Evolutionary conservation across 2,797 vertebrate species (phyloP), one percentile per base, ranked within the genome.

Genomic region (Manis javanica): DNA sequence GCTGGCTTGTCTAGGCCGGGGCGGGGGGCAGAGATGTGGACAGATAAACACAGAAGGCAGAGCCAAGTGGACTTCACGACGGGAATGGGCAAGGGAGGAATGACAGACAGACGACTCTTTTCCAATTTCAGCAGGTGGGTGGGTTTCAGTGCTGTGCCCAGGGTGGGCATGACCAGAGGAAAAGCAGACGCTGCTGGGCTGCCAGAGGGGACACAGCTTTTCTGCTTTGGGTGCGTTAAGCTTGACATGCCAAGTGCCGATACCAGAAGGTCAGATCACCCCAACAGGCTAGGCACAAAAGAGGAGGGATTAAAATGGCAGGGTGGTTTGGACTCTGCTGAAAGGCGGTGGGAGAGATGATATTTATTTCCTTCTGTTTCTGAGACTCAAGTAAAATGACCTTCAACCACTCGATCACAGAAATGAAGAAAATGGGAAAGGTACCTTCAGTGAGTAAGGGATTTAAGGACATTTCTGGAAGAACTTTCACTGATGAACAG

Each of bases 371-470:
- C 12, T 66, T 39, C 7, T 66, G 63, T 61, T 93, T 23, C 63
- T 13, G 51, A 84, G 75, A 63, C 31, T 71, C 53, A 18, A 19
- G 26, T n/a, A 61, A 71, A 87, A 55, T 24, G 34, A 53, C 2
- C 31, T 57, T n/a, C 16, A 86, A 66, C 79, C 49, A 91, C 29
- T 68, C 87, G 88, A 23, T 90, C 42, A 71, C 71, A 77, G 18
- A 18, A 49, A 75, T 12, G 51, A 95, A 86, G 49, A 77, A 11
- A 55, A 63, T 6, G 0, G 24, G 59, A 92, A 29, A 68, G 64
- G 16, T 19, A 19, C 10, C 26, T 3, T 71, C 5, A 16, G n/a
- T 26, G 37, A 81, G 13, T 3, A 14, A 85, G 39, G 55, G 61
- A 61, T 89, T 82, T 89, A 72, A 64, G 26, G 55, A 57, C 14